Evolutionary conservation across 2,888 invertebrate genomes (phyloP).

Genomic region (Synanthedon tipuliformis): DNA sequence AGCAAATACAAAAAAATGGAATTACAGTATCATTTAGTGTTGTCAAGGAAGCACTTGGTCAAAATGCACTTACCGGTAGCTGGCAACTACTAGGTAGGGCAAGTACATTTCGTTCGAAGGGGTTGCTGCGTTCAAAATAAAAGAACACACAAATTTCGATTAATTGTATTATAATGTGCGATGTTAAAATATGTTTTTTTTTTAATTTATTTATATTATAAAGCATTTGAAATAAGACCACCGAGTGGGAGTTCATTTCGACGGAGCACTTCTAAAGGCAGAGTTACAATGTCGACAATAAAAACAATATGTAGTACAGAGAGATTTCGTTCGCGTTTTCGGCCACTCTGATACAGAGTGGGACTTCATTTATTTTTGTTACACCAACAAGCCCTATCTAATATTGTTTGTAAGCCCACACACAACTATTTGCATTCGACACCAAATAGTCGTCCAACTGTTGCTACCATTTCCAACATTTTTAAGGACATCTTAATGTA

Average conservation of each 20-base stretch:
- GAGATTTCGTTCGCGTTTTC: slow-evolving; percentile 47
- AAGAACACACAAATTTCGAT: slow-evolving; percentile 50
- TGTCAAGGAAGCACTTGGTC: too few species aligned
- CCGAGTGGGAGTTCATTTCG: slow-evolving; percentile 32
- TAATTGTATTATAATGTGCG: slow-evolving; percentile 71
- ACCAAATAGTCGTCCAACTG: too few species aligned
- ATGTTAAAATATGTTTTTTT: slow-evolving; percentile 66
- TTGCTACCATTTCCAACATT: too few species aligned
- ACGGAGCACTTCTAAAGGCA: slow-evolving; percentile 35
- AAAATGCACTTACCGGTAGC: too few species aligned
- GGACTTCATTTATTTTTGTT: slow-evolving; percentile 31
- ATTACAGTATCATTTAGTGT: too few species aligned
- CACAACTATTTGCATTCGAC: too few species aligned
- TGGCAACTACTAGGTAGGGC: too few species aligned
- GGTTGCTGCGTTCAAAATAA: slow-evolving; percentile 12
- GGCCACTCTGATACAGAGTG: slow-evolving; percentile 62
- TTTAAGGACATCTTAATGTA: too few species aligned
- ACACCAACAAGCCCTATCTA: slow-evolving; percentile 57
- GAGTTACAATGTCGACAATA: slow-evolving; percentile 33
- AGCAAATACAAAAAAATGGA: too few species aligned
- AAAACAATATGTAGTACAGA: slow-evolving; percentile 22
- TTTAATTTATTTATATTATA: slow-evolving; percentile 29
- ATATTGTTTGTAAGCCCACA: slow-evolving; percentile 11
- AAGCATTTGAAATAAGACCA: slow-evolving; percentile 54
- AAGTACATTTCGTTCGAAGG: too few species aligned